Base-by-base conservation (phyloP, 2,888 invertebrate species). In the Harpalus rubripes region DNA sequence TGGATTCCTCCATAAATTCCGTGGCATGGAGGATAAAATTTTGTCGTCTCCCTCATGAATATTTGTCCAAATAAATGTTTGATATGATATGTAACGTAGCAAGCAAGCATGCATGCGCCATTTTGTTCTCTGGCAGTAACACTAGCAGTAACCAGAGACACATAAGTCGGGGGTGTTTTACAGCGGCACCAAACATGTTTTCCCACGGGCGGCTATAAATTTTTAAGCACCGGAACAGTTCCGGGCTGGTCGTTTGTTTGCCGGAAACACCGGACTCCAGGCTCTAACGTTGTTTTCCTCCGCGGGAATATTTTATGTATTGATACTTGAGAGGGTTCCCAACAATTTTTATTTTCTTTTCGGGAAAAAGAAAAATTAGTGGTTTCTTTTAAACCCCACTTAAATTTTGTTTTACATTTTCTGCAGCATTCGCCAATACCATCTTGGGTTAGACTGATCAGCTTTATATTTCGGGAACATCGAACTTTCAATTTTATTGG, bases 131-230 rank as follows among this genome's bases (percentile, higher is more conserved):
- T 59, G 18, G 68, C 15, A 61, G 52, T 22, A 68, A 12, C 26
- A 32, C 82, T 52, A 82, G 22, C 58, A 32, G 32, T 68, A 56
- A 32, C 39, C 74, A 58, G 74, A 59, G 61, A 74, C 83, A 72
- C 61, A 83, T 83, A 83, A 83, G 56, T 59, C 74, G 56, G 59
- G 65, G 61, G 78, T 84, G 65, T 84, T 84, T 84, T 84, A 84
- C 84, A 84, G 84, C 84, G 78, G 65, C 65, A 84, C 78, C 84
- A 78, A 84, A 84, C 84, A 84, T 84, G 84, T 84, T 84, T 84
- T 84, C 84, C 84, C 84, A 84, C 84, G 65, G 63, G 63, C 52
- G 61, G 61, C 63, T 41, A 84, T 84, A 84, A 78, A 84, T 84
- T 84, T 84, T 84, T 84, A 84, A 84, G 65, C 76, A 74, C 74